A percentile compares a stretch with the other conserved stretches of the same genome.
phyloP scores from a whole-genome alignment of 2,888 invertebrate species.

The Scelioninae gen. 2 region DNA sequence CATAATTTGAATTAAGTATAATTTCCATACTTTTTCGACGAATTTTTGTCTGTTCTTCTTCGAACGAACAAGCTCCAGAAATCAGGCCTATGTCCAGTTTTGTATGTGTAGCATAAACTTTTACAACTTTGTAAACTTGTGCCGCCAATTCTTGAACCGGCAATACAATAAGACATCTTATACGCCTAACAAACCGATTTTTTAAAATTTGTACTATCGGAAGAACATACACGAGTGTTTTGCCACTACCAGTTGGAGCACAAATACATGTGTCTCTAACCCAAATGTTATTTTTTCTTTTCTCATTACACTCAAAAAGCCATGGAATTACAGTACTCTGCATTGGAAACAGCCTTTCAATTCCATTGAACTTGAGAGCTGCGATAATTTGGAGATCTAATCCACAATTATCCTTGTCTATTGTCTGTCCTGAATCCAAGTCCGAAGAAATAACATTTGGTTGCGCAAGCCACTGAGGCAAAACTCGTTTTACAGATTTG shows the following conservation, averaged over 20 bases:
- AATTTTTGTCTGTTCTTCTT: constrained; percentile 78
- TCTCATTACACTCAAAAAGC: constrained; percentile 80
- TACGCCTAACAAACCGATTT: constrained; percentile 79
- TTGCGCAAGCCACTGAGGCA: constrained; percentile 92
- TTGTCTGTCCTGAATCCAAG: constrained; percentile 76
- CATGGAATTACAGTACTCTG: constrained; percentile 88
- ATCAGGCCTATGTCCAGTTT: constrained; percentile 83
- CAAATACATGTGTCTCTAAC: constrained; percentile 96
- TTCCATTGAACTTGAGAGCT: constrained; percentile 82
- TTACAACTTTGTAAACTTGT: constrained; percentile 91
- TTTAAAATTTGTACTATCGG: constrained; percentile 87
- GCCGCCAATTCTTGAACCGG: constrained; percentile 94
- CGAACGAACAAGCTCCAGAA: constrained; percentile 82
- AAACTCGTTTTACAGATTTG: constrained; percentile 80
- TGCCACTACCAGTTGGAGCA: constrained; percentile 98
- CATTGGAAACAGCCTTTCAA: constrained; percentile 89
- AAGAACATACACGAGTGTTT: constrained; percentile 94
- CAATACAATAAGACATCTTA: constrained; percentile 91
- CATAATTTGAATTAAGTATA: background rate
- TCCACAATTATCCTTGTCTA: constrained; percentile 76
- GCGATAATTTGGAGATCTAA: constrained; percentile 81
- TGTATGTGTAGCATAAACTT: constrained; percentile 81
- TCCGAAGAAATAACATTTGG: constrained; percentile 87
- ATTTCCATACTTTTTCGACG: constrained; percentile 71
- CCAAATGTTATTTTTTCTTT: constrained; percentile 79